Base-by-base conservation (phyloP, 2,888 invertebrate species). In the Zygaena filipendulae region DNA sequence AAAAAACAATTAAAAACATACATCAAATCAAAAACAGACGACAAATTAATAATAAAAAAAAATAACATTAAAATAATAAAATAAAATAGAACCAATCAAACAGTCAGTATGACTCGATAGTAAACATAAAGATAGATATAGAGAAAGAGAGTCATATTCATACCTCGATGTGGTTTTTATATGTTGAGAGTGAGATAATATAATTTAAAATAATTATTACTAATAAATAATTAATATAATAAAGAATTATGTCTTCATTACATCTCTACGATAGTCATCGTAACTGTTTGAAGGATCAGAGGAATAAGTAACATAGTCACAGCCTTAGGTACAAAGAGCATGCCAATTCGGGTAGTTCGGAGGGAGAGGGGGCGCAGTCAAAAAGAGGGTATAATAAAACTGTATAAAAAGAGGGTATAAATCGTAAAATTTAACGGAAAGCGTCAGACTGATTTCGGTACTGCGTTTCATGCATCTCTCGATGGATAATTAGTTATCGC, bases 61-160 rank as follows among this genome's bases (percentile, higher is more conserved):
- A 77, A 74, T n/a, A n/a, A n/a, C n/a, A n/a, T n/a, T n/a, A n/a
- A n/a, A n/a, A n/a, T n/a, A n/a, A n/a, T n/a, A n/a, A n/a, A n/a
- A n/a, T n/a, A n/a, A n/a, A n/a, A n/a, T n/a, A n/a, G n/a, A n/a
- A n/a, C n/a, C n/a, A n/a, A n/a, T 59, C 79, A 79, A 79, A 79
- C 79, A 79, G 79, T 77, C 79, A 79, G 75, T 79, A 79, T 79
- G 79, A 79, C 77, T 77, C n/a, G 27, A 68, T 59, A 67, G 61
- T 58, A 63, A 77, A 67, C 54, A 70, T n/a, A 74, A 67, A 75
- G 66, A 71, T 45, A 77, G 72, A 71, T 35, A 68, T 58, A 72
- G 57, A 64, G 37, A 69, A 63, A 66, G 56, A 69, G 45, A 72
- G 70, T 66, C 68, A 72, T 74, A 74, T 74, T 67, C 63, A 69